These are phyloP conservation scores for Salpingus planirostris DNA, from an alignment of 2,888 invertebrate species.

Conservation along the genomic window DNA sequence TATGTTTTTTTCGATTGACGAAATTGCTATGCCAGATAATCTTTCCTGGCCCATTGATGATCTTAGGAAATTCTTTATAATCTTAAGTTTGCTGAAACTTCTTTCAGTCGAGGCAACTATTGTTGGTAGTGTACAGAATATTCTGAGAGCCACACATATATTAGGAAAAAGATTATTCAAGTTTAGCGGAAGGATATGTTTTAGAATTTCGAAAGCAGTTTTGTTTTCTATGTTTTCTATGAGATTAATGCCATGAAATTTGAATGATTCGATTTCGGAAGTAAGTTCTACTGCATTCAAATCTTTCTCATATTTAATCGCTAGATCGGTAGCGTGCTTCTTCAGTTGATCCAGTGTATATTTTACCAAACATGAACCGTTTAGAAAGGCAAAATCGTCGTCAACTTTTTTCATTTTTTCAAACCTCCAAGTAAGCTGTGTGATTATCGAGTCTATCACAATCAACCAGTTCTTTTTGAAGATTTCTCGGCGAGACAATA, in stretches of 20 bases:
- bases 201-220: background rate
- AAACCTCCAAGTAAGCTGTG: background rate
- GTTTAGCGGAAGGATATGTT: background rate
- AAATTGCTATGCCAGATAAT: background rate
- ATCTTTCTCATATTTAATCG: background rate
- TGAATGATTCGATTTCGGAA: background rate
- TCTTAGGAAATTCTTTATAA: slow-evolving; percentile 6
- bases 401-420: background rate
- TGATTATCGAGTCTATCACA: background rate
- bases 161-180: slow-evolving; percentile 1
- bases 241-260: background rate
- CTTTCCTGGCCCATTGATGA: slow-evolving; percentile 2
- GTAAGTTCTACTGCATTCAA: background rate
- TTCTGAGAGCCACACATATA: slow-evolving; percentile 1
- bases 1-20: slow-evolving; percentile 2
- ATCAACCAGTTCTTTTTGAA: background rate
- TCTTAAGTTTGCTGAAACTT: slow-evolving; percentile 7
- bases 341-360: background rate
- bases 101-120: slow-evolving; percentile 4
- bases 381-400: background rate
- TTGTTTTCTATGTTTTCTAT: background rate
- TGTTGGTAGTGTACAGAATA: slow-evolving; percentile 3
- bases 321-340: background rate
- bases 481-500: background rate
- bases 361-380: background rate